Percentiles rank a stretch among this genome's conserved stretches.
Evolutionary conservation across 2,888 invertebrate genomes (phyloP).

Genomic region (Thalpophila matura): DNA sequence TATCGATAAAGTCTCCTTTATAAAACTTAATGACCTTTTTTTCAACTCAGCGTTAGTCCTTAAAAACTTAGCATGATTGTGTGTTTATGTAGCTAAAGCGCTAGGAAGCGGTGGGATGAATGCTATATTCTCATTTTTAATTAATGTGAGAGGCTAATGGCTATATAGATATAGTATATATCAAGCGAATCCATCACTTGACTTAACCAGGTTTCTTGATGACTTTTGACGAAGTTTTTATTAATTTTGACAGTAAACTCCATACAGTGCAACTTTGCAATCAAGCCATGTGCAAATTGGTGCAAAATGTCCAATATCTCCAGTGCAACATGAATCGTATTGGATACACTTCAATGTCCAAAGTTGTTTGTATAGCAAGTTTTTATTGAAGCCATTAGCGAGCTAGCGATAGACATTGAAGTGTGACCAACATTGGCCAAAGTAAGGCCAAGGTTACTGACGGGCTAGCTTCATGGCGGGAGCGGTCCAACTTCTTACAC

Average conservation of each 20-base stretch:
- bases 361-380: background rate
- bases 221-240: background rate
- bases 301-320: slow-evolving; percentile 12
- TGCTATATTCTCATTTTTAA: no score
- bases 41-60: no score
- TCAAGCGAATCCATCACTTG: no score
- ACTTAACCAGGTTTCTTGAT: no score
- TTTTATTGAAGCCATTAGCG: background rate
- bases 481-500: slow-evolving; percentile 41
- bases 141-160: no score
- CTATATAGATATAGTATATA: no score
- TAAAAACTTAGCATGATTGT: no score
- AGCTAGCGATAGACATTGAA: background rate
- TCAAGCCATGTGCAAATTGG: slow-evolving; percentile 18
- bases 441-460: slow-evolving; percentile 32
- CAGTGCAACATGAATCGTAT: background rate
- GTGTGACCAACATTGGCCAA: slow-evolving; percentile 43
- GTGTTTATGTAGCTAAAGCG: no score
- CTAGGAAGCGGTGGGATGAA: no score
- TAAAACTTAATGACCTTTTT: no score
- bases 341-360: slow-evolving; percentile 19
- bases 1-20: no score
- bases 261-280: slow-evolving; percentile 5
- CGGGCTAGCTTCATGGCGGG: slow-evolving; percentile 53
- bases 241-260: background rate